phyloP scores from a whole-genome alignment of 2,113 vertebrate genomes.

The Heterotis niloticus region DNA sequence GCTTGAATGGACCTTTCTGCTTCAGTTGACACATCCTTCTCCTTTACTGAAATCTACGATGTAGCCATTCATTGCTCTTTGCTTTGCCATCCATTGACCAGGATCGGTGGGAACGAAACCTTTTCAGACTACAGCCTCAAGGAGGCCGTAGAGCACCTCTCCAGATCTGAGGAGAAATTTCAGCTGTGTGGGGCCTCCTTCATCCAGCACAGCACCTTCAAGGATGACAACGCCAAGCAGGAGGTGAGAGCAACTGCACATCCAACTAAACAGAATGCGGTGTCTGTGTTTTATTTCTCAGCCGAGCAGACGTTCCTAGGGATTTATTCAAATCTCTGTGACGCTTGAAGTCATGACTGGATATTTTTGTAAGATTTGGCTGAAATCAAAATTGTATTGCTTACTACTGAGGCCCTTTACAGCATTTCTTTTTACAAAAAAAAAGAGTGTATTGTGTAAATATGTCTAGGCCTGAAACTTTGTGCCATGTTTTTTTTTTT shows the following conservation, averaged over 20 bases:
- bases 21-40: not conserved
- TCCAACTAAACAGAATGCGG: not conserved
- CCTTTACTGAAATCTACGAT: not conserved
- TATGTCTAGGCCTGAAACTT: no score
- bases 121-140: constrained; percentile 68
- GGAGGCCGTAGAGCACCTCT: constrained; percentile 76
- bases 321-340: not conserved
- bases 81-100: constrained; percentile 48
- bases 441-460: no score
- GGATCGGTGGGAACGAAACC: constrained; percentile 47
- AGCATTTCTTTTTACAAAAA: no score
- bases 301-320: not conserved
- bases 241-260: constrained; percentile 61
- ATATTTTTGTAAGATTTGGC: no score
- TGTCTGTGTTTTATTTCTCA: not conserved
- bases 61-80: not conserved
- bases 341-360: no score
- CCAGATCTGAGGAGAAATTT: constrained; percentile 61
- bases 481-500: no score
- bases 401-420: not conserved
- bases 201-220: constrained; percentile 85
- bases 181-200: constrained; percentile 80
- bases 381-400: not conserved
- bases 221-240: constrained; percentile 75
- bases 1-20: not conserved